Evolutionary conservation across 2,888 invertebrate genomes (phyloP), one percentile per base, ranked within the genome.

Genomic region (Dugesia japonica): DNA sequence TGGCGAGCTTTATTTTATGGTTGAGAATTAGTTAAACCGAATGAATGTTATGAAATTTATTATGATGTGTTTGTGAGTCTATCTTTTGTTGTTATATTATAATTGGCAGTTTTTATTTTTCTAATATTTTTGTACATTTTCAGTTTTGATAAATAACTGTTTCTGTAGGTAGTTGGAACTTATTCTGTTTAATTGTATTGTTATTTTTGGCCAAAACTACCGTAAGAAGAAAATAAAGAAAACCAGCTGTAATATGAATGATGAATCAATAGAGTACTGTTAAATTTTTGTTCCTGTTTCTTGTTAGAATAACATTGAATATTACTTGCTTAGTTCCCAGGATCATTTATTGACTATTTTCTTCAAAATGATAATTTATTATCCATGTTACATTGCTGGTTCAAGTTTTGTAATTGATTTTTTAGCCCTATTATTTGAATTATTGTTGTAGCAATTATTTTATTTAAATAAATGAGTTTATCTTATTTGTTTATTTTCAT

Each of bases 71-170:
- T 13, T 38, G 38, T 38, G n/a, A n/a, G n/a, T n/a, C n/a, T n/a
- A n/a, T n/a, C 9, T 13, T 38, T 38, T 56, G 56, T 56, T 56
- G 56, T 56, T 56, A 56, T n/a, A n/a, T n/a, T 56, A 56, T 56
- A 13, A 38, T 56, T 56, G 56, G 56, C 56, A 56, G 56, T 56
- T 56, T 56, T 56, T 56, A 56, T 56, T 56, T 56, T 56, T 56
- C 56, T 56, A 56, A 56, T 56, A 56, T 56, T 56, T 56, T 56
- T 56, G 56, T 56, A 56, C 56, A 56, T 56, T 56, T 56, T 56
- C 56, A 56, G 56, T 56, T 56, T 56, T 56, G 56, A 56, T 56
- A 56, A 56, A 23, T 56, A 56, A 56, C 56, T 56, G 56, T 56
- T 56, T 56, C 20, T 56, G 56, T 56, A 56, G 56, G 56, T 56